These are phyloP conservation scores for Spondyliosoma cantharus DNA, from an alignment of 2,797 vertebrate genomes.

Conservation along the genomic window DNA sequence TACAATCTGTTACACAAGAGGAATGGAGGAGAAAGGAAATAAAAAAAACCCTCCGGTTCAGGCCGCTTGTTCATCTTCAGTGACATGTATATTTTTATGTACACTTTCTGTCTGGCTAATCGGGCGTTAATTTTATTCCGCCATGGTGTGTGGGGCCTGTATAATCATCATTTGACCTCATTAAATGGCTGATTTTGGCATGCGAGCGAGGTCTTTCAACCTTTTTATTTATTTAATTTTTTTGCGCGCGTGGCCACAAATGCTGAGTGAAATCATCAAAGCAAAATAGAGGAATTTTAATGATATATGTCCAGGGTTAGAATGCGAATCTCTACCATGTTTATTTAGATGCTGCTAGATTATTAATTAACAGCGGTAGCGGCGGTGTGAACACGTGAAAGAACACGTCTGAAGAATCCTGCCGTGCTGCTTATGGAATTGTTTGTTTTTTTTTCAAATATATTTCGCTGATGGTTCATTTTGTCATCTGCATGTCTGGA, in stretches of 20 bases:
- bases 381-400: constrained; percentile 27
- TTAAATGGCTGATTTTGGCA: constrained; percentile 15
- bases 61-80: constrained; percentile 77
- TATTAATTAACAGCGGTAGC: constrained; percentile 19
- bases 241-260: background rate
- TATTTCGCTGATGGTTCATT: constrained; percentile 42
- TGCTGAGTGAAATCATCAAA: constrained; percentile 14
- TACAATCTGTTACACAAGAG: constrained; percentile 69
- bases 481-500: constrained; percentile 43
- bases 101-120: constrained; percentile 68
- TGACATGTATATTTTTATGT: constrained; percentile 84
- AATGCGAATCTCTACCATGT: constrained; percentile 21
- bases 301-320: background rate
- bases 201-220: background rate
- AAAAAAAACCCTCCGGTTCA: constrained; percentile 57
- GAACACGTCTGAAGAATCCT: constrained; percentile 18
- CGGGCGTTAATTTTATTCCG: constrained; percentile 61
- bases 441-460: constrained; percentile 5
- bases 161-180: constrained; percentile 27
- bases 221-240: background rate
- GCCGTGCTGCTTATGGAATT: constrained; percentile 41
- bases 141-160: constrained; percentile 6
- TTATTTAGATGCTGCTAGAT: constrained; percentile 8
- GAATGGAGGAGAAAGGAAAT: constrained; percentile 63
- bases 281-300: background rate